phyloP scores from a whole-genome alignment of 2,888 invertebrate species.

The Noctua fimbriata region DNA sequence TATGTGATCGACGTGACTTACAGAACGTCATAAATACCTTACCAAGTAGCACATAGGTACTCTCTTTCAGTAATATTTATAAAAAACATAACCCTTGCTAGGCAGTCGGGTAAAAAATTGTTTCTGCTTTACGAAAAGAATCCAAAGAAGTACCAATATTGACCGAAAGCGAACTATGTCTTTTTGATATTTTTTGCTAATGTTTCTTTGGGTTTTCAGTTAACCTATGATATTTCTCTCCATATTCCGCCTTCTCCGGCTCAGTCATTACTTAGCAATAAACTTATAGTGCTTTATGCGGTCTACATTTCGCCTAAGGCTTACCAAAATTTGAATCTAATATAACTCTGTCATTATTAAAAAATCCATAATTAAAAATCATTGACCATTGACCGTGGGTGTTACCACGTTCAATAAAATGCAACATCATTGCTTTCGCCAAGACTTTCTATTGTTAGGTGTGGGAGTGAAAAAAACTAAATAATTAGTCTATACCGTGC shows the following conservation, averaged over 20 bases:
- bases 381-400: conserved; percentile 12
- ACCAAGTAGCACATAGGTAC: neutral
- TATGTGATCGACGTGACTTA: neutral
- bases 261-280: neutral
- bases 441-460: conserved; percentile 57
- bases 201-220: no score
- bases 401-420: conserved; percentile 32
- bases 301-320: no score
- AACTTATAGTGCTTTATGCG: neutral
- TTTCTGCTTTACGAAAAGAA: neutral
- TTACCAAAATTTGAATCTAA: conserved; percentile 1
- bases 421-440: conserved; percentile 64
- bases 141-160: neutral
- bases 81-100: no score
- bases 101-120: no score
- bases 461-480: conserved; percentile 49
- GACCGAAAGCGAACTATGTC: neutral
- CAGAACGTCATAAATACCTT: neutral
- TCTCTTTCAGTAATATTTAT: neutral
- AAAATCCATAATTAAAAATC: neutral
- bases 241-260: neutral
- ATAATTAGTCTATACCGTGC: conserved; percentile 30
- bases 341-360: neutral
- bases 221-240: no score
- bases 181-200: neutral